Evolutionary conservation across 2,797 vertebrate species (phyloP).

Genomic region (Eurystomus glaucurus): DNA sequence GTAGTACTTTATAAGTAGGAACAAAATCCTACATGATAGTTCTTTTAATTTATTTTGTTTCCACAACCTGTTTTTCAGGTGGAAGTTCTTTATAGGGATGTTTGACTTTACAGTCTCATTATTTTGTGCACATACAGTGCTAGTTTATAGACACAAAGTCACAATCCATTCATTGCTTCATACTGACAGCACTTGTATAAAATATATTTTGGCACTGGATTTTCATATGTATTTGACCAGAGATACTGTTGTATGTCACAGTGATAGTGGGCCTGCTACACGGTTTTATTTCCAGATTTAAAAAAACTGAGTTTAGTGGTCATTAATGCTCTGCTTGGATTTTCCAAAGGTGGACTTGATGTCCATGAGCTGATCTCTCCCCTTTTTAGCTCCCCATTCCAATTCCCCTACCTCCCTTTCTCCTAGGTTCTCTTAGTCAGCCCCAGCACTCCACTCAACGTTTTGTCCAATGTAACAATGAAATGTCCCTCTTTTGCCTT

Average conservation of each 20-base stretch:
- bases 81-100: neutral
- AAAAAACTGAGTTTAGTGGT: neutral
- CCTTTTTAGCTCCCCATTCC: neutral
- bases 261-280: neutral
- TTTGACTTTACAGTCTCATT: neutral
- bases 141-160: neutral
- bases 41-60: neutral
- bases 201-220: neutral
- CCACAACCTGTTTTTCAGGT: neutral
- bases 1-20: neutral
- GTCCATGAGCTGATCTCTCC: neutral
- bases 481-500: neutral
- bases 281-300: neutral
- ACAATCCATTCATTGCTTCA: neutral
- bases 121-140: neutral
- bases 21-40: neutral
- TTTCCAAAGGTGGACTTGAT: neutral
- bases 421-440: neutral
- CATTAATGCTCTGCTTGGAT: neutral
- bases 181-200: neutral
- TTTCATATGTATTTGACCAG: neutral
- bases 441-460: neutral
- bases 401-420: neutral
- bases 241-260: neutral
- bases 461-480: neutral